Evolutionary conservation across 2,888 invertebrate genomes (phyloP).

Genomic region (Flexamia atlantica): DNA sequence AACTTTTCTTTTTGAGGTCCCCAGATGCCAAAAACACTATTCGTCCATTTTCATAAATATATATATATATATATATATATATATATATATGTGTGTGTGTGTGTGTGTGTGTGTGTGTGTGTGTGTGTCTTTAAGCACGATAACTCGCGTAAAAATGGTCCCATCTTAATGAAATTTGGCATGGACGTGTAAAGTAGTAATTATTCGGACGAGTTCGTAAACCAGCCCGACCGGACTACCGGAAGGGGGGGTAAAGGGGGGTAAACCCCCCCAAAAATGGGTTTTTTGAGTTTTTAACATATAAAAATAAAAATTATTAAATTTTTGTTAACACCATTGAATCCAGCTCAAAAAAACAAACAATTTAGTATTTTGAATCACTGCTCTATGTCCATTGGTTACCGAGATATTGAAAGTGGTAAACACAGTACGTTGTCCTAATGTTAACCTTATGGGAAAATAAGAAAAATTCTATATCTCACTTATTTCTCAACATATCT

Average conservation of each 20-base stretch:
- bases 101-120: neutral
- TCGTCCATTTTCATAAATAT: neutral
- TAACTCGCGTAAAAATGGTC: neutral
- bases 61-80: neutral
- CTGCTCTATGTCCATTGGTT: neutral
- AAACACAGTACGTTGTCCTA: neutral
- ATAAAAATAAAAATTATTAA: neutral
- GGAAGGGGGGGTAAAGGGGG: neutral
- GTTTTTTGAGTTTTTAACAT: neutral
- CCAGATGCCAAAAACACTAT: constrained; percentile 16
- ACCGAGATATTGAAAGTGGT: neutral
- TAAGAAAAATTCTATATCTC: no score
- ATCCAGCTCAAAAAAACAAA: constrained; percentile 13
- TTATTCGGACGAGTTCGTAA: neutral
- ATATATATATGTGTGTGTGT: neutral
- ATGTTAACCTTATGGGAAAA: constrained; percentile 12
- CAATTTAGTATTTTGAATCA: constrained; percentile 3
- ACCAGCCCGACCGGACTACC: neutral
- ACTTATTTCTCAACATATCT: no score
- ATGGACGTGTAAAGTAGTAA: neutral
- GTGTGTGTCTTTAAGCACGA: neutral
- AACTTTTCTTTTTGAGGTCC: constrained; percentile 12
- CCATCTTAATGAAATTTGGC: constrained; percentile 19
- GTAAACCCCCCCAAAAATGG: neutral
- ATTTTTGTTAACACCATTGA: neutral